Evolutionary conservation across 2,888 invertebrate genomes (phyloP), one percentile per base, ranked within the genome.

Genomic region (Eupelmus urozonus): DNA sequence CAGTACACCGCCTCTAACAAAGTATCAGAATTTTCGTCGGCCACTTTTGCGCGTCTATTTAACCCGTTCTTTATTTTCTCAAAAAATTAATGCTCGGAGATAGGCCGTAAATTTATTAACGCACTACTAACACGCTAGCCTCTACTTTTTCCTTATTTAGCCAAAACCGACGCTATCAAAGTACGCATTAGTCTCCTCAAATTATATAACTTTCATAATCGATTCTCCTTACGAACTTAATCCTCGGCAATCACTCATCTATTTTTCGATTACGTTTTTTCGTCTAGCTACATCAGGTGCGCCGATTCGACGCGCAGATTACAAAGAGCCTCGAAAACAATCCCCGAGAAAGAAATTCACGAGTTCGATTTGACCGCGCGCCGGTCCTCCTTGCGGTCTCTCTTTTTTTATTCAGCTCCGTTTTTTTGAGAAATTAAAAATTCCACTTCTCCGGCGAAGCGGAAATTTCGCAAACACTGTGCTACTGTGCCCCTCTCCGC

Each of bases 371-470:
- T 9, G 18, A 7, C 5, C 23, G 55, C 11, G 7, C 9, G 4
- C 4, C 55, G 7, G n/a, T 9, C 23, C 20, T 23, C 55, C n/a
- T n/a, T n/a, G n/a, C n/a, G 53, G 23, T 55, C 5, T 25, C 29
- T 16, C 13, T 27, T 27, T 29, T 25, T 45, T n/a, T 4, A 18
- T 49, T 34, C 34, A 23, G 20, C 63, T 57, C 49, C 25, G 27
- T 45, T 63, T 34, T 71, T 74, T 63, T 53, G 16, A 40, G 40
- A 27, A 73, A 73, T 63, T 63, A 51, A 73, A 73, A 73, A 73
- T 62, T 75, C 66, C 75, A 11, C 23, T 16, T 67, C 57, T 53
- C 25, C 53, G 13, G 25, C 49, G 11, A 1, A 51, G 63, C 53
- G n/a, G 13, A 67, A 51, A 62, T 74, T 66, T 66, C 2, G 34